Conservation (phyloP, 2,888 invertebrate genomes). For the Acleris holmiana region DNA sequence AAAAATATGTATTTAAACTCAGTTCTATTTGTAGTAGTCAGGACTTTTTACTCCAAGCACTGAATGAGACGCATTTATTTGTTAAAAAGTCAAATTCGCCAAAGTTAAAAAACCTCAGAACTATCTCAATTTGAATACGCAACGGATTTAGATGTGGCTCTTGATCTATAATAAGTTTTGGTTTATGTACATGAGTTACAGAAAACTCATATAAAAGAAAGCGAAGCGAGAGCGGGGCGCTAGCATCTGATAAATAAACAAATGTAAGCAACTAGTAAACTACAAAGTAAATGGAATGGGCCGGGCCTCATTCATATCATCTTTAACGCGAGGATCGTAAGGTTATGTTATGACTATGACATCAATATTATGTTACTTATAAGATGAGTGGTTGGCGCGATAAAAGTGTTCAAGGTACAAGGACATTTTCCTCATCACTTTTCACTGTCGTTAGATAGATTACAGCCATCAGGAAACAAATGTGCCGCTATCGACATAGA, state of each 20-base stretch:
- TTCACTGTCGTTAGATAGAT: slow-evolving; percentile 9
- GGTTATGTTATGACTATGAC: slow-evolving; percentile 3
- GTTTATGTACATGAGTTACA: too few species aligned
- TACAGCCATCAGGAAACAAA: background rate
- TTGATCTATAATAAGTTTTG: too few species aligned
- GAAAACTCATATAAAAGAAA: too few species aligned
- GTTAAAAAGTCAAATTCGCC: too few species aligned
- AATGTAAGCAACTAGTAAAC: background rate
- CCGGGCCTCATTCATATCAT: background rate
- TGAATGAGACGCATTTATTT: too few species aligned
- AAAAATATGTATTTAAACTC: too few species aligned
- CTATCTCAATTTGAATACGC: too few species aligned
- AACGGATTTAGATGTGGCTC: too few species aligned
- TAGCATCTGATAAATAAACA: background rate
- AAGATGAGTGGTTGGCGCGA: slow-evolving; percentile 14
- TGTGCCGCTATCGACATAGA: background rate
- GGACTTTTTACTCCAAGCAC: too few species aligned
- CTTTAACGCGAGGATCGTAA: slow-evolving; percentile 1
- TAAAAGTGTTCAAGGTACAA: slow-evolving; percentile 9
- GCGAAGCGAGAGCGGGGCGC: too few species aligned
- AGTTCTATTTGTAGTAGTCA: too few species aligned
- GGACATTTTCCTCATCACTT: slow-evolving; percentile 6
- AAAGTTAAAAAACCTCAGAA: too few species aligned
- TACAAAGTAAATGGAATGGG: slow-evolving; percentile 4
- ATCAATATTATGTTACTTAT: slow-evolving; percentile 11